Conservation (phyloP, 2,888 invertebrate genomes). For the Chromoteleia sp. region DNA sequence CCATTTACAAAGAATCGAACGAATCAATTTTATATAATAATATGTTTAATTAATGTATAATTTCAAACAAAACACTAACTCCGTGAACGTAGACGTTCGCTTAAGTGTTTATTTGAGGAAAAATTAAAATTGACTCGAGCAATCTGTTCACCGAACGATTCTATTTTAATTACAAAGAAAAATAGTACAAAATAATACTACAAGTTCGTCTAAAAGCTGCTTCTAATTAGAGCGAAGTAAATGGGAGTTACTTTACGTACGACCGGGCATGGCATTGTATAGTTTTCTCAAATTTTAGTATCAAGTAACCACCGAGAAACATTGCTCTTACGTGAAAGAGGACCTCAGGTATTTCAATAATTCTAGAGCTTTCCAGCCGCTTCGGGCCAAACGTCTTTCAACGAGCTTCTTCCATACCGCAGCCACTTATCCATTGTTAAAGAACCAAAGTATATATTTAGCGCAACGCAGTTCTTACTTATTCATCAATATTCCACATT, state of each 20-base stretch:
- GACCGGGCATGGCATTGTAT: neutral
- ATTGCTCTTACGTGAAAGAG: slow-evolving; percentile 49
- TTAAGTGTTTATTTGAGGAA: too few relatives aligned
- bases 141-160: too few relatives aligned
- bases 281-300: slow-evolving; percentile 56
- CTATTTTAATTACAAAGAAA: slow-evolving; percentile 23
- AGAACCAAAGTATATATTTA: slow-evolving; percentile 37
- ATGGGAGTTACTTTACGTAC: slow-evolving; percentile 33
- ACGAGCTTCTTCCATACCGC: slow-evolving; percentile 49
- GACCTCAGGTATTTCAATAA: slow-evolving; percentile 64
- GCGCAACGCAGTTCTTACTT: slow-evolving; percentile 27
- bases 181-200: slow-evolving; percentile 17
- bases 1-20: too few relatives aligned
- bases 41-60: too few relatives aligned
- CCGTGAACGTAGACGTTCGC: too few relatives aligned
- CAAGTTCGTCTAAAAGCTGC: slow-evolving; percentile 40
- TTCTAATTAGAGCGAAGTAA: slow-evolving; percentile 47
- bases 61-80: too few relatives aligned
- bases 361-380: slow-evolving; percentile 52
- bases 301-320: slow-evolving; percentile 51
- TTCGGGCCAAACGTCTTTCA: slow-evolving; percentile 52
- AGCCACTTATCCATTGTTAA: slow-evolving; percentile 40
- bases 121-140: too few relatives aligned
- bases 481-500: slow-evolving; percentile 27
- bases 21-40: too few relatives aligned